Base-by-base conservation (phyloP, 2,888 invertebrate species). In the Hirudinaria manillensis region DNA sequence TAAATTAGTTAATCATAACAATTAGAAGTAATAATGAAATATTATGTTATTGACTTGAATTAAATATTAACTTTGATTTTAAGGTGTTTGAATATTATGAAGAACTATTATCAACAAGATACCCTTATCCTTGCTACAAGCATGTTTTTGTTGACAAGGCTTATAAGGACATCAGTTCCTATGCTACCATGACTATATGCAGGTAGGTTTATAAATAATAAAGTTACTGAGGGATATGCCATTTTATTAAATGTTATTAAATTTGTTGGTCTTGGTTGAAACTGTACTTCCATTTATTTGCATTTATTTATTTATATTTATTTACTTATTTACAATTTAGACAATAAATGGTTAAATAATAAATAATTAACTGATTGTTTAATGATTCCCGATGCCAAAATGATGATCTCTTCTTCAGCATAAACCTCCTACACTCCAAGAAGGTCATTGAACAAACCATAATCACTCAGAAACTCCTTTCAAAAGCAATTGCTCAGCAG, bases 401-500 rank as follows among this genome's bases (percentile, higher is more conserved):
- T n/a, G n/a, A n/a, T n/a, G n/a, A 6, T 61, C 7, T 7, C 29
- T 6, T 19, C 81, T 86, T 70, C 83, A 94, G 92, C 81, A 93
- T 93, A 0, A 94, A 94, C 86, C 88, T 97, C 0, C 88, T 98
- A 6, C 95, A 97, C 85, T 84, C 82, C 51, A 80, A 80, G 55
- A 83, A 80, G 74, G 81, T 88, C 34, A 87, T 87, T 70, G 86
- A 87, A 79, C 95, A 96, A 85, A 94, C 94, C 0, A 93, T 94
- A 82, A 86, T 89, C 0, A 93, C 94, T 0, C 89, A 97, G 61
- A 92, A 91, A 79, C 90, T 92, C 0, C 93, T 98, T 92, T 94
- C 97, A 0, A 91, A 92, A 82, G 95, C 95, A 0, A 91, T 99
- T n/a, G 97, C 97, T 0, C 93, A 95, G 83, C 99, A 99, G 86